Evolutionary conservation across 1,140 invertebrate species (phyloP), one percentile per base, ranked within the genome.

Genomic region (Bombus waltoni): DNA sequence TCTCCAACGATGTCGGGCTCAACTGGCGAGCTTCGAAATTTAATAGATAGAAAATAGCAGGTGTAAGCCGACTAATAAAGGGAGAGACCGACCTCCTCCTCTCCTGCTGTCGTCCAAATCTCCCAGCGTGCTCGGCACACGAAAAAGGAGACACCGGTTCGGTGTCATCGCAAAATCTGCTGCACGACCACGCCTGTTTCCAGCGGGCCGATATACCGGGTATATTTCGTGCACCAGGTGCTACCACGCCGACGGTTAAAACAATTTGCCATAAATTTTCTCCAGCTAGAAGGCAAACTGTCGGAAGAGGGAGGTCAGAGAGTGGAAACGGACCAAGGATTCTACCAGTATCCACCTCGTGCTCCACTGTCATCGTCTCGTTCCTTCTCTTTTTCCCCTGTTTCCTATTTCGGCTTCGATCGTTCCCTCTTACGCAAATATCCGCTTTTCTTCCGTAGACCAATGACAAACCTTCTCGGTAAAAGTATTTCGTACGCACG

Each of bases 201-300:
- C 66, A 84, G 89, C 82, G 87, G 76, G 88, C 88, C 87, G 88
- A 77, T 90, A 87, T 84, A 83, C 87, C 90, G 89, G 89, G 87
- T 91, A 92, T 92, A 94, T 94, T 93, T 92, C 87, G 90, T 89
- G 93, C 92, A 94, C 93, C 93, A 93, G 93, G 93, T 94, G 93
- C 89, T 89, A 81, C 87, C 91, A 81, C 83, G 86, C 83, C 86
- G 84, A 87, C 89, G 93, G 90, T 92, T 94, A 93, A 94, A 94
- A 94, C 92, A 93, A 93, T 94, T 94, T 94, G 89, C 92, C 91
- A 93, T 94, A 94, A 94, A 94, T 94, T 94, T 89, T 86, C 88
- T 81, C 87, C 59, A 73, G 84, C 57, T 73, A 85, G 81, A 71
- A 81, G 88, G 83, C 73, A 66, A 83, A 66, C 84, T 72, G 53